Base-by-base conservation (phyloP, 2,888 invertebrate species). In the Azorinus chamasolen region DNA sequence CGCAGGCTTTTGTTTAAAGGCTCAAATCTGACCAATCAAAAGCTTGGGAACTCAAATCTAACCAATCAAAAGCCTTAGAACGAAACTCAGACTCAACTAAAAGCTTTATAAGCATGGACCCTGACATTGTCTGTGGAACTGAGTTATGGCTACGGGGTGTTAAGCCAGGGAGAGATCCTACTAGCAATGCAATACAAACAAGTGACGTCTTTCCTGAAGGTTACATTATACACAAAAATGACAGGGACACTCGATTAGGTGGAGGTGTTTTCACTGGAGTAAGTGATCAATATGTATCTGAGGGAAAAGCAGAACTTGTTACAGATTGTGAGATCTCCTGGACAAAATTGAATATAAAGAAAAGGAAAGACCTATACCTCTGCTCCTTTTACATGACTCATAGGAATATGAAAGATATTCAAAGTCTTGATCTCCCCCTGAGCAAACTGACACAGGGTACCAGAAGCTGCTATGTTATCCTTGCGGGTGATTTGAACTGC, bases 341-440 rank as follows among this genome's bases (percentile, higher is more conserved):
- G 50, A 14, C n/a, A 16, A 50, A 50, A 10, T 10, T 50, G 12
- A 50, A 50, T 10, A 20, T 18, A 8, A 20, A 50, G 18, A 50
- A 50, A 16, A 14, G 10, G 50, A 18, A 50, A 20, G 50, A 18
- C 18, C 10, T 50, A 50, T 20, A 14, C n/a, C 22, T 50, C n/a
- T 50, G 50, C n/a, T 50, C 12, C 12, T 50, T 18, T 20, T 50
- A 50, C 50, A 50, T 50, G 50, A 10, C 50, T 18, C 50, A 50
- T 50, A 10, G 50, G n/a, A 50, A 50, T 18, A 18, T 50, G 18
- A 50, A 50, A 10, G 50, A 50, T 18, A 20, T 50, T 18, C 18
- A 10, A 10, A 50, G 22, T 14, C 18, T 16, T 14, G 22, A 50
- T 50, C 12, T 10, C 22, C n/a, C 12, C 12, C 10, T 50, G 12